Evolutionary conservation across 2,888 invertebrate genomes (phyloP), one percentile per base, ranked within the genome.

Genomic region (Theretra japonica): DNA sequence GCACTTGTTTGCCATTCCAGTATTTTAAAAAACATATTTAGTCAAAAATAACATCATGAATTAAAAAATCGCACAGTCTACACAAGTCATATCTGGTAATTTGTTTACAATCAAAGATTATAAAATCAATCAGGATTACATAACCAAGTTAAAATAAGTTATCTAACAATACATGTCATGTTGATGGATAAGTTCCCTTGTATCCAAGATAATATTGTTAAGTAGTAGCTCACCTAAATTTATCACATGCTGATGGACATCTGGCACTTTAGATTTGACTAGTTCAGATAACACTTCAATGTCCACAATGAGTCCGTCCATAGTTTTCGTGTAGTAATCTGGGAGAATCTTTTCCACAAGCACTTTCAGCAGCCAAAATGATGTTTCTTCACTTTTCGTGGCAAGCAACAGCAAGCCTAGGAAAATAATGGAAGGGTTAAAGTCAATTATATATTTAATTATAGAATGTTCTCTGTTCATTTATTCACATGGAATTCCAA

Each of bases 311-410:
- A 99, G 95, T 70, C 98, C 98, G 71, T 97, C 96, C 99, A 99
- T 98, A 73, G 97, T 98, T 79, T 96, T 96, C 25, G 97, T 96
- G 88, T 99, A 99, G 94, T 98, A 99, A 77, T 97, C 97, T 11
- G 98, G 98, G 75, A 98, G 95, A 82, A 98, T 97, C 82, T 96
- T 96, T 85, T 98, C 98, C 8, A 98, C 97, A 78, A 99, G 93
- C n/a, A 96, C 96, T 93, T 98, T 98, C 71, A 99, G 94, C 72
- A 99, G 93, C 99, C 99, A 99, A 93, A 99, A 99, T 65, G 98
- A 97, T 75, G 96, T 96, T 89, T 99, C 98, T 89, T 99, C 98
- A 90, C 96, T 97, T 90, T 98, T 97, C 30, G 98, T 97, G 48
- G 98, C 97, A 76, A 99, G 93, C 71, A 99, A 90, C 77, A 99